Percentiles rank a stretch among this genome's conserved stretches.
Conservation (phyloP, 2,888 invertebrate species). For the Ptychoptera albimana region DNA sequence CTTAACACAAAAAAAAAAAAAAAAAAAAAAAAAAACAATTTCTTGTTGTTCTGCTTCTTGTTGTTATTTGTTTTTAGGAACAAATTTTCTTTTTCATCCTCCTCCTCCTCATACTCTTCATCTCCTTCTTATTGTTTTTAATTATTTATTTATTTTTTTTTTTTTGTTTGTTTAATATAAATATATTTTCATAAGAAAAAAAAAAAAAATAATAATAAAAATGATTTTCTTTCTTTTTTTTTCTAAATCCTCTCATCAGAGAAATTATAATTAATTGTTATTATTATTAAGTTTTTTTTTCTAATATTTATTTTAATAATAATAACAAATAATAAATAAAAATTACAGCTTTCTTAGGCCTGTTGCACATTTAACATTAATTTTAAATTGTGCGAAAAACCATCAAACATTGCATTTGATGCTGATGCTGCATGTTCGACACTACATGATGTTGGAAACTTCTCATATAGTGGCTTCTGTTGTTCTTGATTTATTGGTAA, state of each 20-base stretch:
- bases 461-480: not conserved
- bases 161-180: too few species aligned
- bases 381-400: conserved; percentile 43
- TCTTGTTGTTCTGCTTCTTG: too few species aligned
- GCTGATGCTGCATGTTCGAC: conserved; percentile 21
- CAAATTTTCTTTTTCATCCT: too few species aligned
- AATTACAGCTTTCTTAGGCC: conserved; percentile 24
- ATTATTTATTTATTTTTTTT: too few species aligned
- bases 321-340: not conserved
- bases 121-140: too few species aligned
- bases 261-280: not conserved
- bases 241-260: not conserved
- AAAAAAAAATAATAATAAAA: not conserved
- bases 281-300: not conserved
- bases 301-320: not conserved
- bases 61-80: too few species aligned
- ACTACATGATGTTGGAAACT: conserved; percentile 29
- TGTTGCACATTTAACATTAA: conserved; percentile 43
- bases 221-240: conserved; percentile 5
- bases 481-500: conserved; percentile 16
- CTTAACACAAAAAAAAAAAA: too few species aligned
- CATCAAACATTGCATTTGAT: conserved; percentile 17
- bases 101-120: too few species aligned
- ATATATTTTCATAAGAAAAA: too few species aligned
- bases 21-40: too few species aligned